Percentiles rank a stretch among this genome's conserved stretches.
These are phyloP conservation scores for Nematopogon swammerdamellus DNA, from an alignment of 2,888 invertebrate species.

Conservation along the genomic window DNA sequence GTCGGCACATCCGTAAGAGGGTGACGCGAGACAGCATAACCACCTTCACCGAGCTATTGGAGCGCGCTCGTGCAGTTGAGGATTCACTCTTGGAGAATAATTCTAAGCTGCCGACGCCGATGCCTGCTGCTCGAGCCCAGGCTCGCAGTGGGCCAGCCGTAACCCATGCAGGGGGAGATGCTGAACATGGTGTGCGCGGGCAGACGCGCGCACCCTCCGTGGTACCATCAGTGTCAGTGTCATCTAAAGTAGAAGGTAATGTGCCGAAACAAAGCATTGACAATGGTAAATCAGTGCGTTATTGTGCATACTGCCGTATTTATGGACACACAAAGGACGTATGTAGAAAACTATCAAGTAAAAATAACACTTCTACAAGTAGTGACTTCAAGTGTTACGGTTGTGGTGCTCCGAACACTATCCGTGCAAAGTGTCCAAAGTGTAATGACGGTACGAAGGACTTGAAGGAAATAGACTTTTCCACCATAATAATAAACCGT, in stretches of 20 bases:
- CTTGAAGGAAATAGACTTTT: too few species aligned
- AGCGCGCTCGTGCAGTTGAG: conserved; percentile 6
- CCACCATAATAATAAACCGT: background rate
- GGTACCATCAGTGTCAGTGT: background rate
- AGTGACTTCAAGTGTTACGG: background rate
- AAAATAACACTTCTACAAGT: background rate
- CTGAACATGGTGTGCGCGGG: background rate
- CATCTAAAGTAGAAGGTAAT: background rate
- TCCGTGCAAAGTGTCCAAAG: background rate
- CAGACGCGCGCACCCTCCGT: background rate
- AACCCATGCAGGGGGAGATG: background rate
- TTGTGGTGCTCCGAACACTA: background rate
- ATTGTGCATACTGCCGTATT: conserved; percentile 5
- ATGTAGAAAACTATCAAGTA: conserved; percentile 1
- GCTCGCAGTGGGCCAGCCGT: background rate
- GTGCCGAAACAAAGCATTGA: background rate
- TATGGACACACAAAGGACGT: conserved; percentile 4
- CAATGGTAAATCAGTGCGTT: background rate
- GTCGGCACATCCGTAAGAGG: conserved; percentile 9
- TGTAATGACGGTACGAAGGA: background rate
- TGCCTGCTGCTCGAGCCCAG: background rate
- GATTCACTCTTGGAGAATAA: conserved; percentile 1
- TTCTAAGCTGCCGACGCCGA: background rate
- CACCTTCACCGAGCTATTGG: conserved; percentile 3
- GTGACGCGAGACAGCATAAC: conserved; percentile 15